Percentiles rank a stretch among this genome's conserved stretches.
phyloP scores from a whole-genome alignment of 2,797 vertebrate genomes.

The Sebastes alutus region DNA sequence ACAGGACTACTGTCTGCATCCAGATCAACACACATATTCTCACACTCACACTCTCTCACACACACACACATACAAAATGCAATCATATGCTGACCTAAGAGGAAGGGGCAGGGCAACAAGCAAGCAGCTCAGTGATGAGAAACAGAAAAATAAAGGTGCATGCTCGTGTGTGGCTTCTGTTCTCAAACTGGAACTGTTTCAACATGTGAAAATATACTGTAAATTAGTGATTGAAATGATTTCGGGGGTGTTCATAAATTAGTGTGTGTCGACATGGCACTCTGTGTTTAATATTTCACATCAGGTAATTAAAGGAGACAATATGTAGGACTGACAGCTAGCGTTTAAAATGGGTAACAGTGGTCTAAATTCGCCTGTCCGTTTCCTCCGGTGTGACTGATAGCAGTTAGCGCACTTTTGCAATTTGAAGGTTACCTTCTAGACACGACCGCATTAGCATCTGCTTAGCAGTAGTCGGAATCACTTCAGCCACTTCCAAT shows the following conservation, averaged over 20 bases:
- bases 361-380: too few species aligned
- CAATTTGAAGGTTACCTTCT: too few species aligned
- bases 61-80: constrained; percentile 36
- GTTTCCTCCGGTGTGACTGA: too few species aligned
- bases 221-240: neutral
- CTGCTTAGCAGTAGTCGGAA: too few species aligned
- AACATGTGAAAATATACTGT: neutral
- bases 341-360: too few species aligned
- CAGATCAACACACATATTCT: constrained; percentile 16
- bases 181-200: neutral
- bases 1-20: constrained; percentile 62
- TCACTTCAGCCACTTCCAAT: neutral
- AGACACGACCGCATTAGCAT: too few species aligned
- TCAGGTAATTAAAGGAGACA: neutral
- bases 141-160: neutral
- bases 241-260: neutral
- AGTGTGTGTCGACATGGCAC: neutral
- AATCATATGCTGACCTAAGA: constrained; percentile 44
- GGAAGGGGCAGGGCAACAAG: neutral
- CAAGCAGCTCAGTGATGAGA: neutral
- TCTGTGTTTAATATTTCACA: neutral
- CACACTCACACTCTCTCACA: neutral
- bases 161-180: neutral
- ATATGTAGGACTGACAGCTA: too few species aligned
- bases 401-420: too few species aligned